A percentile compares a stretch with the other conserved stretches of the same genome.
Evolutionary conservation across 2,113 vertebrate genomes (phyloP).

Genomic region (Chaetura pelagica): DNA sequence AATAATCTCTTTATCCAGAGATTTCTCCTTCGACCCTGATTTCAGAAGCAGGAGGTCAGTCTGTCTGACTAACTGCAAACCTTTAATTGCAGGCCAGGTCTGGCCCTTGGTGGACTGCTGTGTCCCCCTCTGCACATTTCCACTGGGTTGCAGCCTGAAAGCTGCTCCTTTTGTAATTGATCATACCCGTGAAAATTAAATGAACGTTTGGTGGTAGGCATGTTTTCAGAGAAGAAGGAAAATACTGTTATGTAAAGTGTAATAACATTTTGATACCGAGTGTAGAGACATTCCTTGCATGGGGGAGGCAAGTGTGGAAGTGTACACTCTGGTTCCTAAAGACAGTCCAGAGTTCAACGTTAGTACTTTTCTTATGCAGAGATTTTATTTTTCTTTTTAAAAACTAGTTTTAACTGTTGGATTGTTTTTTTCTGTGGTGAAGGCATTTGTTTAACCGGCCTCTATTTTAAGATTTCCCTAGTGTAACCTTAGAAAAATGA

Average conservation of each 20-base stretch:
- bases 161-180: slow-evolving; percentile 65
- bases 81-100: background rate
- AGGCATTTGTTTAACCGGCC: slow-evolving; percentile 12
- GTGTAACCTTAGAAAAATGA: slow-evolving; percentile 70
- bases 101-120: background rate
- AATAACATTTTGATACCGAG: slow-evolving; percentile 43
- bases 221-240: slow-evolving; percentile 57
- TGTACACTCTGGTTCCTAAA: background rate
- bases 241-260: slow-evolving; percentile 65
- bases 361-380: background rate
- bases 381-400: background rate
- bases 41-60: slow-evolving; percentile 52
- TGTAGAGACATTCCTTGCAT: background rate
- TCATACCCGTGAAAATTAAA: slow-evolving; percentile 70
- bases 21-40: slow-evolving; percentile 57
- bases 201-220: slow-evolving; percentile 66
- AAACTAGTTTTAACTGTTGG: background rate
- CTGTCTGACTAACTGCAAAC: background rate
- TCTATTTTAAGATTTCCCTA: slow-evolving; percentile 48
- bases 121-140: background rate
- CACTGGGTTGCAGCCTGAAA: background rate
- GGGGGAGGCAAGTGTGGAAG: background rate
- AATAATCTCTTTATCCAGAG: slow-evolving; percentile 60
- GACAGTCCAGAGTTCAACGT: background rate
- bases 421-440: background rate